Evolutionary conservation across 2,113 vertebrate genomes (phyloP).

Genomic region (Cacatua alba): DNA sequence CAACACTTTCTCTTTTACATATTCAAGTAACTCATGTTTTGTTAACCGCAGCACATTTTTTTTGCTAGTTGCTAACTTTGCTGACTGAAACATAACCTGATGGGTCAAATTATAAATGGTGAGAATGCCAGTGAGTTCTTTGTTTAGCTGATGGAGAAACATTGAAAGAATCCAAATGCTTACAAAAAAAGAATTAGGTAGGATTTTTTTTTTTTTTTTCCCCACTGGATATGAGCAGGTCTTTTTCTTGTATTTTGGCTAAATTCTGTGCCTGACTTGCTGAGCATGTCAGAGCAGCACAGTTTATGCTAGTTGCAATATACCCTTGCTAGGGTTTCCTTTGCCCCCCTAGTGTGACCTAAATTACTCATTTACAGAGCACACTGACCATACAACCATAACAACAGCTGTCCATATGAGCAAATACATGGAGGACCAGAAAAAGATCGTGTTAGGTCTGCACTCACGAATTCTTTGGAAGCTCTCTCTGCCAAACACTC

Average conservation of each 20-base stretch:
- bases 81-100: background rate
- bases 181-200: background rate
- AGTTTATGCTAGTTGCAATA: background rate
- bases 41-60: constrained; percentile 37
- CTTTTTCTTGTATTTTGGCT: background rate
- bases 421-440: background rate
- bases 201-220: background rate
- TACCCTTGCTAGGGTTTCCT: background rate
- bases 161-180: background rate
- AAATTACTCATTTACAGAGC: background rate
- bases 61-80: background rate
- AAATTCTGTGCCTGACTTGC: background rate
- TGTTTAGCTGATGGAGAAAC: background rate
- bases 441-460: background rate
- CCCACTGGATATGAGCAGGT: background rate
- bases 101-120: constrained; percentile 1
- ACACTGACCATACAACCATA: fast-evolving
- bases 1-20: background rate
- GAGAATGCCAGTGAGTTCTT: background rate
- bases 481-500: background rate
- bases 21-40: constrained; percentile 20
- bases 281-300: background rate
- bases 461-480: background rate
- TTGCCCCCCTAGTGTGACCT: background rate
- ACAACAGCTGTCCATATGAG: background rate